Conservation (phyloP, 1,140 invertebrate genomes). For the Chironomus striatipennis region DNA sequence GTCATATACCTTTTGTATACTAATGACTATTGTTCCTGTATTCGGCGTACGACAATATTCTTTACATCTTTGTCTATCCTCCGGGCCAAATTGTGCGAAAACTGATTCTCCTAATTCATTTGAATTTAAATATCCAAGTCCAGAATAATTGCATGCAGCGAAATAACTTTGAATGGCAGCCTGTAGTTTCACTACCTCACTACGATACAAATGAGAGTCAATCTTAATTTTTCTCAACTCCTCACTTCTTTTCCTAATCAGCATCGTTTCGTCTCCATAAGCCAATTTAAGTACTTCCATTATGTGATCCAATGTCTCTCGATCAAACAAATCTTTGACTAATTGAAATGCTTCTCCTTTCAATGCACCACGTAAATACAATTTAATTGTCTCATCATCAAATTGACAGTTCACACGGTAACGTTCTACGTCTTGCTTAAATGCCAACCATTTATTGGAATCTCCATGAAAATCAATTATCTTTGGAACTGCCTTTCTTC, state of each 20-base stretch:
- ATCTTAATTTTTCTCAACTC: neutral
- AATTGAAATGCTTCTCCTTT: neutral
- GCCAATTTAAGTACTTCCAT: neutral
- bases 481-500: neutral
- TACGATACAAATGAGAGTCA: too few relatives aligned
- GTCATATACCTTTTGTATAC: too few relatives aligned
- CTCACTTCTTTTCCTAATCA: neutral
- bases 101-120: too few relatives aligned
- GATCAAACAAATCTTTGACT: neutral
- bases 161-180: too few relatives aligned
- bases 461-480: neutral
- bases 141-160: too few relatives aligned
- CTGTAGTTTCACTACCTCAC: too few relatives aligned
- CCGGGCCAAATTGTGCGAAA: too few relatives aligned
- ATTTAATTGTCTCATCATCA: neutral
- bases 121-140: too few relatives aligned
- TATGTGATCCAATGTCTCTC: neutral
- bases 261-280: neutral
- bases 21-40: too few relatives aligned
- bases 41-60: too few relatives aligned
- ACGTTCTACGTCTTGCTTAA: neutral
- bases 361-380: neutral
- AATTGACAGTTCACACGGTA: neutral
- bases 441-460: neutral
- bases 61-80: too few relatives aligned